These are phyloP conservation scores for Danio aesculapii DNA, from an alignment of 2,797 vertebrate species.

Conservation along the genomic window DNA sequence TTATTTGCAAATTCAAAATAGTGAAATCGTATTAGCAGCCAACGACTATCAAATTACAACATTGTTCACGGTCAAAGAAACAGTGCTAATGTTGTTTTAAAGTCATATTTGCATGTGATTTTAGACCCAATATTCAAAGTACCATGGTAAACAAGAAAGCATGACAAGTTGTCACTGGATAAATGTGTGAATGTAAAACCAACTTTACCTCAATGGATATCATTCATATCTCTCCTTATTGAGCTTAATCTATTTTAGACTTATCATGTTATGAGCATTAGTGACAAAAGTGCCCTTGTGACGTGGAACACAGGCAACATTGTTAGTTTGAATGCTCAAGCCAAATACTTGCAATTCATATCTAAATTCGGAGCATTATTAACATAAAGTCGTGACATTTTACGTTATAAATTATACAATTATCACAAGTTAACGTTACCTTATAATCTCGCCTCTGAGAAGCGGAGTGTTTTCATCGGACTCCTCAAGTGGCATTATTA, in stretches of 20 bases:
- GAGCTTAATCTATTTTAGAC: background rate
- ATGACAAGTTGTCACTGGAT: too few species aligned
- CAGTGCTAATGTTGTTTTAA: too few species aligned
- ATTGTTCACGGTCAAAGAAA: too few species aligned
- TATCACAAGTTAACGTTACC: constrained; percentile 64
- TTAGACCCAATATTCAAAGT: too few species aligned
- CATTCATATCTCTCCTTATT: background rate
- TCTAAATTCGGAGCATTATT: background rate
- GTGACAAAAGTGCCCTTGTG: background rate
- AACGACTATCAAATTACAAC: too few species aligned
- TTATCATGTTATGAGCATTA: background rate
- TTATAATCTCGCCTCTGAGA: constrained; percentile 71
- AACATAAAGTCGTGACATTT: background rate
- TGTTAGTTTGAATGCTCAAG: background rate
- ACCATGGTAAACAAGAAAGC: too few species aligned
- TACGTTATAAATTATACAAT: background rate
- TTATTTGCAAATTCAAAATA: too few species aligned
- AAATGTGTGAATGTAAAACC: too few species aligned
- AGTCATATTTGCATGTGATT: too few species aligned
- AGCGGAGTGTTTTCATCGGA: constrained; percentile 71
- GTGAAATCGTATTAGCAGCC: too few species aligned
- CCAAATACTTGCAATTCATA: background rate
- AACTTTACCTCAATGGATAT: background rate
- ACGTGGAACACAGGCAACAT: background rate
- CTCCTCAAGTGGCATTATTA: constrained; percentile 72